These are phyloP conservation scores for Ophion costatus DNA, from an alignment of 2,888 invertebrate species.

Conservation along the genomic window DNA sequence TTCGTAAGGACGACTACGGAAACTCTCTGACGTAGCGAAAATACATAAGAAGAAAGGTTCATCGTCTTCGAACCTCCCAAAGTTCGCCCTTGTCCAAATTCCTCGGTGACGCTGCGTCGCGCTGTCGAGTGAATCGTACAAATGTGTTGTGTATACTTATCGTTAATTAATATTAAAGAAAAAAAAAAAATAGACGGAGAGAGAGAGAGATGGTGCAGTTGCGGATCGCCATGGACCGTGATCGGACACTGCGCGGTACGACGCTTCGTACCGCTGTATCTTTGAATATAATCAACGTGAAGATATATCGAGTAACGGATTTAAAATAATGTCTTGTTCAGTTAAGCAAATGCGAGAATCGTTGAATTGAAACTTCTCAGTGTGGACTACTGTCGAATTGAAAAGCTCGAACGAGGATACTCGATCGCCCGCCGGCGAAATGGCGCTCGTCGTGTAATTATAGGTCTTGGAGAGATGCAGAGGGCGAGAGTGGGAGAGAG, in stretches of 20 bases:
- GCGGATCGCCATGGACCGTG: constrained; percentile 49
- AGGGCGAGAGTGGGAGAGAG: constrained; percentile 12
- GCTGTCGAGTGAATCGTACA: constrained; percentile 81
- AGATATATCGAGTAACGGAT: constrained; percentile 26
- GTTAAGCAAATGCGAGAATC: background rate
- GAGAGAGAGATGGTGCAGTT: constrained; percentile 59
- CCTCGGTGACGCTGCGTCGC: constrained; percentile 75
- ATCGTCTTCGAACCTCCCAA: background rate
- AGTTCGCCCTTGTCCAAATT: constrained; percentile 64
- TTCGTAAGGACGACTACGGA: background rate
- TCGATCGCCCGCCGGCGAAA: background rate
- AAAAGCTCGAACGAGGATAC: background rate
- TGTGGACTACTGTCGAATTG: background rate
- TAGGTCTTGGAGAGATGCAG: background rate
- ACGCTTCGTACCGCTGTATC: constrained; percentile 51
- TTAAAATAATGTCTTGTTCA: background rate
- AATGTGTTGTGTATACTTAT: constrained; percentile 83
- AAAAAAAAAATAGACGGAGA: constrained; percentile 48
- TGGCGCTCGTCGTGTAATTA: constrained; percentile 5
- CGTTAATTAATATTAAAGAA: constrained; percentile 79
- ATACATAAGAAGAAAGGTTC: constrained; percentile 21
- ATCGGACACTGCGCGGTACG: constrained; percentile 36
- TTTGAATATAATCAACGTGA: constrained; percentile 59
- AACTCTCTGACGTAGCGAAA: constrained; percentile 6
- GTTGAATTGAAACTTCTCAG: background rate